Base-by-base conservation (phyloP, 2,797 vertebrate genomes). In the Hydrolagus colliei region DNA sequence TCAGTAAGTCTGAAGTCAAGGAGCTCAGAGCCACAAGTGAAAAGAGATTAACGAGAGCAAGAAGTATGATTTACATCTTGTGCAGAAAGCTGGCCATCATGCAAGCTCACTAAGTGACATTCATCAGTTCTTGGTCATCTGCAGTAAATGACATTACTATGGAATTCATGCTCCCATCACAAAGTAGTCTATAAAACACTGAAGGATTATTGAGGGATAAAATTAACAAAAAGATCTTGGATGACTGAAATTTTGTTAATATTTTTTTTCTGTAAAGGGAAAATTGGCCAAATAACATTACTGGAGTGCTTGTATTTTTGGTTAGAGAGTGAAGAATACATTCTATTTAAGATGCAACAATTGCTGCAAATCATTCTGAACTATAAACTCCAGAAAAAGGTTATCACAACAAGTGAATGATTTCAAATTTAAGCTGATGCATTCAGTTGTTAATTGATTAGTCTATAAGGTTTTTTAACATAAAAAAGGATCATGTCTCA, bases 181-280 rank as follows among this genome's bases (percentile, higher is more conserved):
- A 59, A 63, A 68, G 67, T 67, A 32, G 20, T 67, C 10, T 16
- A 68, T 18, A 68, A 27, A 82, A 68, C 2, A 82, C 78, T 18
- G n/a, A n/a, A n/a, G n/a, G 12, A 65, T 22, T n/a, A 82, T 82
- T 32, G 35, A 8, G 35, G 27, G 12, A n/a, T n/a, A 16, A 5
- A 80, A 68, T 52, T 3, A 35, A 65, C 9, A 75, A 75, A 11
- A 77, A n/a, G 16, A 77, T 77, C 0, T 20, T 22, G 9, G 61
- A 82, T 67, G 13, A 16, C 63, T 68, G 63, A 16, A 82, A 82
- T 82, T 68, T 52, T 65, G 67, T 82, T 14, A 82, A 9, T 67
- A 12, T 67, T 35, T 18, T 67, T 82, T 82, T 16, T 35, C 63
- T 35, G 10, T 65, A 20, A 82, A 82, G 62, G 11, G 12, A 79